Base-by-base conservation (phyloP, 2,113 vertebrate genomes). In the Chloroceryle aenea region DNA sequence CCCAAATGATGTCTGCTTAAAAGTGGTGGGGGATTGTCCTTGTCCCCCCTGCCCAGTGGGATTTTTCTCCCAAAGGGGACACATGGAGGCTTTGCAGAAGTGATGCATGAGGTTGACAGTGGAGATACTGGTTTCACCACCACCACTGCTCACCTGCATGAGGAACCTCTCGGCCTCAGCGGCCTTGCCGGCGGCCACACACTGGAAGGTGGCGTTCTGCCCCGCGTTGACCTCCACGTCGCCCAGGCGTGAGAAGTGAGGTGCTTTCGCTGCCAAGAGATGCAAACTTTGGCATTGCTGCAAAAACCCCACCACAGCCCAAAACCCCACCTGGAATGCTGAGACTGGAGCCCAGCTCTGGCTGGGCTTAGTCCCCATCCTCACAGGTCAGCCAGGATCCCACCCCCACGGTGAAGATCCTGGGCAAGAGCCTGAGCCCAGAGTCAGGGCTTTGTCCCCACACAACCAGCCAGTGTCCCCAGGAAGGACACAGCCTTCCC, bases 141-240 rank as follows among this genome's bases (percentile, higher is more conserved):
- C 6, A 0, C 34, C 9, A 0, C 1, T 12, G 76, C 98, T 98
- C 92, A 99, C 99, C 99, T 99, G 99, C 97, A 99, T 97, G 62
- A 99, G 97, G 96, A 99, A 99, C 68, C 93, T 98, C 94, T 99
- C 99, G 0, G 99, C 98, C 94, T 99, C 99, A 0, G 98, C 97
- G 0, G 99, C 98, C 55, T 99, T 98, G 72, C 99, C 99, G 0
- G 99, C 98, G 0, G 99, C 99, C 96, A 99, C 99, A 12, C 99
- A 99, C 96, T 99, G 99, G 97, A 99, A 99, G 20, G 99, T 99
- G 82, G 99, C 99, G 0, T 99, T 99, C 96, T 99, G 99, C 72
- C 99, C 99, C 0, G 99, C 99, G 2, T 99, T 99, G 93, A 99
- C 99, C 97, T 99, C 99, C 97, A 99, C 99, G 0, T 99, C 99